Percentiles rank a stretch among this genome's conserved stretches.
phyloP scores from a whole-genome alignment of 2,888 invertebrate genomes.

The Penaeus monodon region DNA sequence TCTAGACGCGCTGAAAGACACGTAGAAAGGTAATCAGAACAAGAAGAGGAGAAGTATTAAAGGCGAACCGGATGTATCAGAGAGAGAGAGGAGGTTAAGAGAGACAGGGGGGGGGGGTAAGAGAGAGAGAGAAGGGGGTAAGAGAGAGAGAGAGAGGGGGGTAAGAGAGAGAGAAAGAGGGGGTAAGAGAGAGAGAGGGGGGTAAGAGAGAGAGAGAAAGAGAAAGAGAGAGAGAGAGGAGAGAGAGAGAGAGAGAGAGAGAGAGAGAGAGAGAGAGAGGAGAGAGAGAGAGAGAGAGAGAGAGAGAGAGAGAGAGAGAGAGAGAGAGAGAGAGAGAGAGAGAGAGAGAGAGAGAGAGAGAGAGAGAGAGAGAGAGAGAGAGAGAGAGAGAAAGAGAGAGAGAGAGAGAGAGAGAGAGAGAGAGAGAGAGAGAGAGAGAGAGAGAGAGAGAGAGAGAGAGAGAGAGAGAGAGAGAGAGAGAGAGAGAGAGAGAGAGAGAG shows the following conservation, averaged over 20 bases:
- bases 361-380: neutral
- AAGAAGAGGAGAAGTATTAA: neutral
- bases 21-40: neutral
- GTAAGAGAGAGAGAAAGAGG: too few species aligned
- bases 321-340: neutral
- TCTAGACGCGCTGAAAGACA: neutral
- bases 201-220: too few species aligned
- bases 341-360: neutral
- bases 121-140: too few species aligned
- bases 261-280: neutral
- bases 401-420: neutral
- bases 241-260: slow-evolving; percentile 21
- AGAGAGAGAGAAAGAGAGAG: neutral
- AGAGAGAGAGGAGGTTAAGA: too few species aligned
- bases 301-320: slow-evolving; percentile 12
- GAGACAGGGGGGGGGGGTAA: too few species aligned
- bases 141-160: too few species aligned
- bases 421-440: neutral
- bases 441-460: neutral
- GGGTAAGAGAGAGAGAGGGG: too few species aligned
- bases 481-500: slow-evolving; percentile 4
- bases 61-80: neutral
- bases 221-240: too few species aligned
- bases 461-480: too few species aligned
- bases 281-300: neutral